Conservation (phyloP, 1,140 invertebrate genomes). For the Drosophila parvula region DNA sequence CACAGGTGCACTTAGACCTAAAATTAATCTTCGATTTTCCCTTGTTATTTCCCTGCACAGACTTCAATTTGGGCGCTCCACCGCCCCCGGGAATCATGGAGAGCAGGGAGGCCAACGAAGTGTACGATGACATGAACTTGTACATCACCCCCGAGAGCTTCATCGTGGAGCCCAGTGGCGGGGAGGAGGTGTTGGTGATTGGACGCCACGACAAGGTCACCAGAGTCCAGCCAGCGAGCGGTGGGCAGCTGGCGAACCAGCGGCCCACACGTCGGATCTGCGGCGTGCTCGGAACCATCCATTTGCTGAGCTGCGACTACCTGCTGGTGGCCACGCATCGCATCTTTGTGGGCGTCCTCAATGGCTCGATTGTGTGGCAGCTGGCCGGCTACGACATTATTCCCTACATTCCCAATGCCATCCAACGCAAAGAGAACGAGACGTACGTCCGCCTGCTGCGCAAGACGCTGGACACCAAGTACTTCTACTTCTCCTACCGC, state of each 20-base stretch:
- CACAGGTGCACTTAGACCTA: constrained; percentile 25
- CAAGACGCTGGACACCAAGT: constrained; percentile 90
- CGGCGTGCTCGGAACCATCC: constrained; percentile 95
- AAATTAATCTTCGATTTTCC: constrained; percentile 21
- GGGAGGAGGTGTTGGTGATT: constrained; percentile 88
- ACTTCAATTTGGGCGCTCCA: constrained; percentile 21
- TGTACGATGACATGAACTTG: constrained; percentile 87
- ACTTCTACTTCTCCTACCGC: constrained; percentile 96
- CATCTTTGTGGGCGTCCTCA: constrained; percentile 93
- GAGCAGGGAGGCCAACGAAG: constrained; percentile 67
- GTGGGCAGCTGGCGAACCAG: constrained; percentile 60
- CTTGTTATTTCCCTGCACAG: constrained; percentile 6
- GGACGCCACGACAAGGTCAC: constrained; percentile 89
- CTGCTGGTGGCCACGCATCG: constrained; percentile 95
- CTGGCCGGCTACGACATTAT: constrained; percentile 93
- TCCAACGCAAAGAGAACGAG: constrained; percentile 92
- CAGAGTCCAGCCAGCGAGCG: constrained; percentile 85
- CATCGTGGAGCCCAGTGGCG: constrained; percentile 88
- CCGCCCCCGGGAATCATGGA: constrained; percentile 50
- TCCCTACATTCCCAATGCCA: constrained; percentile 91
- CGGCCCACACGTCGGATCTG: constrained; percentile 90
- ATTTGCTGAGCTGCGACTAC: constrained; percentile 93
- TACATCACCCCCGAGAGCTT: constrained; percentile 90
- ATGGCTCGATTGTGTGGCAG: constrained; percentile 94
- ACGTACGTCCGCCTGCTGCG: constrained; percentile 93